Evolutionary conservation across 2,797 vertebrate species (phyloP).

Genomic region (Sardinella longiceps): DNA sequence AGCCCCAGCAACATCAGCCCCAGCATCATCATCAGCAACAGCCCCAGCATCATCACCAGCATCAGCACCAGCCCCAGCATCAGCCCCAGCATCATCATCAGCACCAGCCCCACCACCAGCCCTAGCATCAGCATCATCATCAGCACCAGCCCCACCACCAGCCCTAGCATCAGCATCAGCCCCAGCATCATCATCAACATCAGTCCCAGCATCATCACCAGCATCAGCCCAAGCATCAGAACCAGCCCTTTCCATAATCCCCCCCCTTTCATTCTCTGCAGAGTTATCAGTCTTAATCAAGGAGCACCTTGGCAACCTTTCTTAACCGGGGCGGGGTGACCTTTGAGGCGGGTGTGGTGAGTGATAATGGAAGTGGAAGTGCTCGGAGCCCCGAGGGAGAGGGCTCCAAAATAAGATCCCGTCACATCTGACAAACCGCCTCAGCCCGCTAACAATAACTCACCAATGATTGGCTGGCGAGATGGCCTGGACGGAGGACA

Average conservation of each 20-base stretch:
- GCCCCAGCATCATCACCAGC: background rate
- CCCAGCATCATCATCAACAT: no score
- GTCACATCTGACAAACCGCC: slow-evolving; percentile 54
- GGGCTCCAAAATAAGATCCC: slow-evolving; percentile 49
- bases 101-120: background rate
- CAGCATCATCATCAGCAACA: no score
- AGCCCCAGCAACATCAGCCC: no score
- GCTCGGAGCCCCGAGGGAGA: slow-evolving; percentile 39
- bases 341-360: slow-evolving; percentile 52
- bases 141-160: background rate
- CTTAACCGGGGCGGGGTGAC: slow-evolving; percentile 46
- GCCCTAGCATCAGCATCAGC: no score
- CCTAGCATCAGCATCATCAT: no score
- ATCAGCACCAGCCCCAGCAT: no score
- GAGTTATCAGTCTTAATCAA: slow-evolving; percentile 47
- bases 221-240: no score
- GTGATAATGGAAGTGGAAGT: slow-evolving; percentile 48
- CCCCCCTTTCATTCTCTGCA: slow-evolving; percentile 28
- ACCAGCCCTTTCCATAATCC: slow-evolving; percentile 5
- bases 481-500: slow-evolving; percentile 29
- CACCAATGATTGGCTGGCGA: slow-evolving; percentile 42
- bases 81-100: no score
- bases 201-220: background rate
- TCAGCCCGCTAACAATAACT: slow-evolving; percentile 49
- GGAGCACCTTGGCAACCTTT: slow-evolving; percentile 29